These are phyloP conservation scores for Pangasius mekongensis DNA, from an alignment of 2,797 vertebrate genomes.

Conservation along the genomic window DNA sequence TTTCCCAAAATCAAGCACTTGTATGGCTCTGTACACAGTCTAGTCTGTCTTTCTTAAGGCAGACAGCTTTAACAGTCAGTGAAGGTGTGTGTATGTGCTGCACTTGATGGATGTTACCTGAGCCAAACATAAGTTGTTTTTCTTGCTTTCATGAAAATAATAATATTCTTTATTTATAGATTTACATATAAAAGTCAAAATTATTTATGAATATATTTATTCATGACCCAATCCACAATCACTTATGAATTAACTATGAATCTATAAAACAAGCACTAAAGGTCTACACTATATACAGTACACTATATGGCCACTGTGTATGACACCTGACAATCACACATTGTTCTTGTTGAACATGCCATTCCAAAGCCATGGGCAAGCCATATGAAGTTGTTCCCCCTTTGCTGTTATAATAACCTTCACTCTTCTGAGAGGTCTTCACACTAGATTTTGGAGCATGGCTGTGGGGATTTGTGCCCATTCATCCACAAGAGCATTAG, in stretches of 20 bases:
- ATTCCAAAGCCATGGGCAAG: not conserved
- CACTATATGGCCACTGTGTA: not conserved
- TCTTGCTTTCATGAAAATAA: not conserved
- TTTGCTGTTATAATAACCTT: not conserved
- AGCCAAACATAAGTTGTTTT: not conserved
- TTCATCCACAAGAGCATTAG: not conserved
- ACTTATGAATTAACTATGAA: not conserved
- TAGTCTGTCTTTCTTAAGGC: not conserved
- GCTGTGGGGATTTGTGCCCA: not conserved
- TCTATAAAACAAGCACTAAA: not conserved
- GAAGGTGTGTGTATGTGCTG: not conserved
- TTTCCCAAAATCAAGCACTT: constrained; percentile 20
- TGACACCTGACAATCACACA: not conserved
- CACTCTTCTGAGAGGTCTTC: not conserved
- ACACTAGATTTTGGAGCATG: no score
- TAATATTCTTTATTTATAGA: not conserved
- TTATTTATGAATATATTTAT: not conserved
- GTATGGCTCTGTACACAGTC: not conserved
- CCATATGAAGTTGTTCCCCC: not conserved
- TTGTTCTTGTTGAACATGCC: not conserved
- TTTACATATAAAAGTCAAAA: not conserved
- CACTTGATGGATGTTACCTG: not conserved
- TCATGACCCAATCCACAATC: not conserved
- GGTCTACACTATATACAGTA: not conserved
- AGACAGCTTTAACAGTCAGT: not conserved